A percentile compares a stretch with the other conserved stretches of the same genome.
phyloP scores from a whole-genome alignment of 1,140 invertebrate genomes.

The Orussus abietinus region DNA sequence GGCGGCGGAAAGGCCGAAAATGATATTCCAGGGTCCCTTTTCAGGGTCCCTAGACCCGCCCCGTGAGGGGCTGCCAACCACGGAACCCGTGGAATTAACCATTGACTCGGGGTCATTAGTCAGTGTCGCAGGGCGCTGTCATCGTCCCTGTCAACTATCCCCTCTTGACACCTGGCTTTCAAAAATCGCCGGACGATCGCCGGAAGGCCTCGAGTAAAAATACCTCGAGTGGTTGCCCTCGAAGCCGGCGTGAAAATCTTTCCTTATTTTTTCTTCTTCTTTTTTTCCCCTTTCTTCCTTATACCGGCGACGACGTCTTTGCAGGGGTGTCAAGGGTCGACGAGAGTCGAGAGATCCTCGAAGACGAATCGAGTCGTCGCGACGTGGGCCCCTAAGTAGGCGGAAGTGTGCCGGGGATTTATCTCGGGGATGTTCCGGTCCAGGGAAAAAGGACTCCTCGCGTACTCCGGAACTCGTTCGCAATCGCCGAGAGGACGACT shows the following conservation, averaged over 20 bases:
- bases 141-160: conserved; percentile 20
- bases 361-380: conserved; percentile 9
- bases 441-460: too few species aligned
- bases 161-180: conserved; percentile 14
- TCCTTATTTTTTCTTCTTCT: conserved; percentile 5
- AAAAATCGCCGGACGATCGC: conserved; percentile 20
- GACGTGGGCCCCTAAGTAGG: too few species aligned
- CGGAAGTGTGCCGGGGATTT: too few species aligned
- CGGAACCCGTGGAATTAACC: conserved; percentile 27
- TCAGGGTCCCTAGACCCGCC: too few species aligned
- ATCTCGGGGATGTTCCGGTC: too few species aligned
- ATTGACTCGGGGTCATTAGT: conserved; percentile 38
- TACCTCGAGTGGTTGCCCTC: not conserved
- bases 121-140: conserved; percentile 36
- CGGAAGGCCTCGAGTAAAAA: conserved; percentile 1
- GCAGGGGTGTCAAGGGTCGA: conserved; percentile 3
- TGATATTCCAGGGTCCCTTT: too few species aligned
- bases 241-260: not conserved
- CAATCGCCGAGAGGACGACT: too few species aligned
- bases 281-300: conserved; percentile 6
- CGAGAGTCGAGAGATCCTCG: conserved; percentile 7
- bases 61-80: too few species aligned
- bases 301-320: not conserved
- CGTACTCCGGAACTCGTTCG: too few species aligned
- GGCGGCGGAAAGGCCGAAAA: too few species aligned